Evolutionary conservation across 2,797 vertebrate species (phyloP), one percentile per base, ranked within the genome.

Genomic region (Neopelma chrysocephalum): DNA sequence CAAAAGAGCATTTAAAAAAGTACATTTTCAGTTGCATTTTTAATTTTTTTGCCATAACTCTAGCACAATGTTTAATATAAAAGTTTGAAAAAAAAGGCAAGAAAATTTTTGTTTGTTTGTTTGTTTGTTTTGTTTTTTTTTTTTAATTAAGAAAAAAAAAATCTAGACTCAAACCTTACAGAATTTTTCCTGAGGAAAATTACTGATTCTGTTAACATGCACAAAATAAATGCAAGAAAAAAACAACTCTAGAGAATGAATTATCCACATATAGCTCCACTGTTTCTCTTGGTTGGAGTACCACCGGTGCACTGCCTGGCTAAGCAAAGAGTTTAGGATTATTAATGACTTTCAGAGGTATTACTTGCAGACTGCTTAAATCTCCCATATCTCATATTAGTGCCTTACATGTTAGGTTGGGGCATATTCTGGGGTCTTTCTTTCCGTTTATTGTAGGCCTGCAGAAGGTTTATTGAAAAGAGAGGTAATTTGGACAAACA

Each of bases 11-110:
- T 60, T 91, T 40, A 0, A 23, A 53, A 82, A 34, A 36, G 4
- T 31, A 27, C 4, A 8, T 14, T 1, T 68, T 68, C 31, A 48
- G 2, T 54, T 78, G 6, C 6, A 53, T 66, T 77, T 80, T 79
- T 38, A 0, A 1, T 11, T 9, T 19, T 60, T 62, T 81, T n/a
- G 3, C 23, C 7, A 20, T 40, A 47, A 10, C 0, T 69, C 3
- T 47, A 65, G 9, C 5, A 69, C 32, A 12, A 34, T 2, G 1
- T 48, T 57, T 45, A 84, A 56, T 60, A 18, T 2, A 45, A 1
- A 78, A 14, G 3, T 62, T 45, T 90, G 21, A 47, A 60, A 16
- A 53, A 65, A 57, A 82, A 42, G 23, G 25, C 23, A 48, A 48
- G 47, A 48, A 48, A 48, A 48, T 6, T 0, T 7, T 5, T 5